Evolutionary conservation across 2,113 vertebrate genomes (phyloP), one percentile per base, ranked within the genome.

Genomic region (Falcunculus frontatus): DNA sequence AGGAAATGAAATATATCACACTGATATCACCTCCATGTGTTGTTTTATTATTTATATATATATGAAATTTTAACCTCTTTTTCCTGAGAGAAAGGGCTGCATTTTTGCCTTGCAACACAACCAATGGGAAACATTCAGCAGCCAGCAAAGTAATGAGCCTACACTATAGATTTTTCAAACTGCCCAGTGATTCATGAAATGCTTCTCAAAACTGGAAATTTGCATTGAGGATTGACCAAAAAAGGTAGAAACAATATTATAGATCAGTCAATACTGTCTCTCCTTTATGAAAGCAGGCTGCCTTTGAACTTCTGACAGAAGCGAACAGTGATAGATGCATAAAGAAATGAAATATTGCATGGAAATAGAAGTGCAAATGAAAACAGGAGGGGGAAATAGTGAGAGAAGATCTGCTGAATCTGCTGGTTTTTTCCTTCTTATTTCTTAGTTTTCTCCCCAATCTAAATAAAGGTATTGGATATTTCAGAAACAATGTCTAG

Each of bases 171-270:
- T 97, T 96, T 97, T 94, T 95, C 89, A 95, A 94, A 97, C 92
- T 96, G 88, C 89, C 94, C 93, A 96, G 92, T 95, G 95, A 95
- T 90, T 97, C 97, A 96, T 93, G 94, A 97, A 97, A 96, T 96
- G 69, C 59, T 94, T 97, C 96, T 96, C 69, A 57, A 94, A 97
- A 96, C 74, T 95, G 41, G n/a, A 96, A 94, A 95, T 96, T 85
- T 75, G 73, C 93, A 74, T 78, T 80, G 70, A 96, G 87, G 85
- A 96, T 78, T 94, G 95, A 97, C 93, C 92, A 96, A 89, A 91
- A 95, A 84, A 89, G 67, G 84, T 87, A 95, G 74, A 92, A 96
- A 95, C 84, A 96, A 92, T 96, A 96, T 93, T 78, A 89, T 39
- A 86, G 86, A 96, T 95, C 87, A 94, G 91, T 97, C 92, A 96